Evolutionary conservation across 1,140 invertebrate genomes (phyloP).

Genomic region (Procambarus virginalis): DNA sequence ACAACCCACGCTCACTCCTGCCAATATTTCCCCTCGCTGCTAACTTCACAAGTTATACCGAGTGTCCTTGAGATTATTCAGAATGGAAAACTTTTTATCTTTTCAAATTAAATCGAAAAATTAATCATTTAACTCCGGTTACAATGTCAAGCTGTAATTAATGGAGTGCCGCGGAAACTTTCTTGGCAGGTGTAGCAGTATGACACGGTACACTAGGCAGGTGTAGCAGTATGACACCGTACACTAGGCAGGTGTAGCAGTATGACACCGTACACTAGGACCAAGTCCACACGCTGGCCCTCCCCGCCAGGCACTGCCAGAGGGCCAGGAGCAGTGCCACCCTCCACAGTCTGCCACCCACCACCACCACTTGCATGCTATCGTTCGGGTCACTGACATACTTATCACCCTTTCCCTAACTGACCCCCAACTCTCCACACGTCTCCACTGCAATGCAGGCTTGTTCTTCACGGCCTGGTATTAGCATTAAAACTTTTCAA

Average conservation of each 20-base stretch:
- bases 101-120: too few relatives aligned
- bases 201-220: too few relatives aligned
- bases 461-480: not conserved
- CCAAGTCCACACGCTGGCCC: constrained; percentile 30
- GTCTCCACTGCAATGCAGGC: not conserved
- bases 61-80: too few relatives aligned
- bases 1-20: too few relatives aligned
- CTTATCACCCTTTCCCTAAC: constrained; percentile 1
- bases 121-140: too few relatives aligned
- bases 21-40: too few relatives aligned
- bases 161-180: too few relatives aligned
- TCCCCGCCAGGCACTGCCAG: constrained; percentile 43
- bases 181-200: too few relatives aligned
- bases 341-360: not conserved
- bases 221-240: too few relatives aligned
- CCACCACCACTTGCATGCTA: constrained; percentile 16
- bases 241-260: not conserved
- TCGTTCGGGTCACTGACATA: constrained; percentile 55
- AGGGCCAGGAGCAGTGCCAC: constrained; percentile 23
- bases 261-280: not conserved
- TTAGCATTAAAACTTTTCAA: not conserved
- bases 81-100: too few relatives aligned
- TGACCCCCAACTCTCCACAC: not conserved
- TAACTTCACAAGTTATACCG: too few relatives aligned
- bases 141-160: too few relatives aligned